Evolutionary conservation across 2,888 invertebrate species (phyloP).

Genomic region (Andrena trimmerana): DNA sequence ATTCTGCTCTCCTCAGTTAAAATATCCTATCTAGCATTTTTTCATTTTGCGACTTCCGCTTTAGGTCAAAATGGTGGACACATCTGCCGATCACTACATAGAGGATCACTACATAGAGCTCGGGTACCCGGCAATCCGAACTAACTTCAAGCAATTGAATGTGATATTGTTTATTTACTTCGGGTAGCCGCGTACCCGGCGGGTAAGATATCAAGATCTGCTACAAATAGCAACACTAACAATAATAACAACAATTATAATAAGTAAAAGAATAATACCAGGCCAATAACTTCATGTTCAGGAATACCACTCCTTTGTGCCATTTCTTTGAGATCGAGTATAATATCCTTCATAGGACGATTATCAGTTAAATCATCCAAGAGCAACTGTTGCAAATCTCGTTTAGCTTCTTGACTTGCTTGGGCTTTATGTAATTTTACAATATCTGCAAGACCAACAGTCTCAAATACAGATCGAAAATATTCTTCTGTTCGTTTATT

Average conservation of each 20-base stretch:
- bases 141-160: too few species aligned
- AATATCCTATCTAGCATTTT: too few species aligned
- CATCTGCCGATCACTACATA: too few species aligned
- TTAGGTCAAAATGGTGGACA: too few species aligned
- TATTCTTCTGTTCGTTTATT: constrained; percentile 97
- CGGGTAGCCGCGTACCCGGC: too few species aligned
- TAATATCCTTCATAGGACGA: constrained; percentile 94
- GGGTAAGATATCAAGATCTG: too few species aligned
- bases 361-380: constrained; percentile 95
- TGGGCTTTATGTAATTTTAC: constrained; percentile 93
- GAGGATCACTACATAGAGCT: too few species aligned
- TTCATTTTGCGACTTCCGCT: too few species aligned
- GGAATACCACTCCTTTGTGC: constrained; percentile 93
- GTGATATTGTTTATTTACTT: too few species aligned
- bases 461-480: constrained; percentile 92
- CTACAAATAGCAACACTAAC: neutral
- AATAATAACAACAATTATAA: constrained; percentile 69
- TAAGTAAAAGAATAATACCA: constrained; percentile 86
- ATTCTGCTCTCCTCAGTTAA: too few species aligned
- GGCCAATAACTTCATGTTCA: constrained; percentile 95
- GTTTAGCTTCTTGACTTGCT: constrained; percentile 93
- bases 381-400: constrained; percentile 91
- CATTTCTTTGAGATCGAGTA: constrained; percentile 94
- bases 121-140: too few species aligned
- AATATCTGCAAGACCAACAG: constrained; percentile 92